Evolutionary conservation across 2,888 invertebrate species (phyloP).

Genomic region (Himalopsyche tibetana): DNA sequence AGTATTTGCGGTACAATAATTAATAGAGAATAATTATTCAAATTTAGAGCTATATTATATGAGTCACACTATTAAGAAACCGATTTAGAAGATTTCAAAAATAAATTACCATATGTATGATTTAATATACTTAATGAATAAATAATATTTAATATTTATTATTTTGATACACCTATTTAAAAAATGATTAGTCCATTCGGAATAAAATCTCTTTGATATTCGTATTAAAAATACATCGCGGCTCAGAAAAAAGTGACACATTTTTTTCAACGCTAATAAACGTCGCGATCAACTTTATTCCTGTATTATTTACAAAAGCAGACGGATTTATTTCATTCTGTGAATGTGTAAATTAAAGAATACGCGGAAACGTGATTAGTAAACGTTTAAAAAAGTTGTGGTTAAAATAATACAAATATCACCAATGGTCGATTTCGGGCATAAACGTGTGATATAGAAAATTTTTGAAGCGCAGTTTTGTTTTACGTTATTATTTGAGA

Average conservation of each 20-base stretch:
- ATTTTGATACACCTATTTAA: slow-evolving; percentile 30
- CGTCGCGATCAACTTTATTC: slow-evolving; percentile 24
- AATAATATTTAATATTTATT: background rate
- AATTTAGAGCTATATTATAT: background rate
- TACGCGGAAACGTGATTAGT: background rate
- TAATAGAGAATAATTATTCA: too few relatives aligned
- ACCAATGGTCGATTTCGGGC: too few relatives aligned
- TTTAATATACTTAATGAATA: background rate
- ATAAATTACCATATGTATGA: background rate
- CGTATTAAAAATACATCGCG: slow-evolving; percentile 1
- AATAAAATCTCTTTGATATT: background rate
- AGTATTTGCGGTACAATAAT: too few relatives aligned
- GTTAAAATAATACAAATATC: slow-evolving; percentile 12
- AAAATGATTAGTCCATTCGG: background rate
- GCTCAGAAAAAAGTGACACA: slow-evolving; percentile 20
- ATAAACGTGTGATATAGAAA: too few relatives aligned
- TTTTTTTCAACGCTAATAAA: slow-evolving; percentile 20
- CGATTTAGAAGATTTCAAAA: background rate
- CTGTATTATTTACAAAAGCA: background rate
- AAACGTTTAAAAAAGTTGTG: background rate
- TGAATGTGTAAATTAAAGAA: background rate
- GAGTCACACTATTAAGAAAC: background rate
- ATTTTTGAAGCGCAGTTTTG: too few relatives aligned
- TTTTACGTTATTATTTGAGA: too few relatives aligned
- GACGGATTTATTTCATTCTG: slow-evolving; percentile 20